A percentile compares a stretch with the other conserved stretches of the same genome.
Evolutionary conservation across 2,888 invertebrate species (phyloP).

Genomic region (Lathronympha strigana): DNA sequence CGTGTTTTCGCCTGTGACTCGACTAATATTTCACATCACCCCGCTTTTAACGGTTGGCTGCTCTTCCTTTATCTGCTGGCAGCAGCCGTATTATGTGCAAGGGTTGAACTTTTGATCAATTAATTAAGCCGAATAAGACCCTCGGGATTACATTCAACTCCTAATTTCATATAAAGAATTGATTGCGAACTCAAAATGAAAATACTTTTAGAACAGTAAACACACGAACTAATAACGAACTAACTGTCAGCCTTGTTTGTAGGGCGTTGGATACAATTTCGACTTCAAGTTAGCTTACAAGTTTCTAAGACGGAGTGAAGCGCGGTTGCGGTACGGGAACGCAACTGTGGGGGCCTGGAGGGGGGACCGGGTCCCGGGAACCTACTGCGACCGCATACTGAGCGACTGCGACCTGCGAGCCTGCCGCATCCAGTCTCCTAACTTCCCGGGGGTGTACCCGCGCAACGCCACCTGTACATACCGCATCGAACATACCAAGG

Average conservation of each 20-base stretch:
- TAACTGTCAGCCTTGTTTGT: conserved; percentile 58
- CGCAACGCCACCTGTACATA: conserved; percentile 93
- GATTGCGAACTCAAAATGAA: conserved; percentile 29
- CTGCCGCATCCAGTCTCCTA: conserved; percentile 93
- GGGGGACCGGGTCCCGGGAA: conserved; percentile 89
- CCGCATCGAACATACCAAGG: conserved; percentile 86
- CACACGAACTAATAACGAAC: conserved; percentile 40
- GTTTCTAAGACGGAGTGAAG: conserved; percentile 90
- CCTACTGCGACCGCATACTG: conserved; percentile 92
- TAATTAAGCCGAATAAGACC: conserved; percentile 78
- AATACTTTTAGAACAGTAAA: conserved; percentile 36
- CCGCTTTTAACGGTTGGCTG: conserved; percentile 77
- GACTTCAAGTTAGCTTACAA: conserved; percentile 94
- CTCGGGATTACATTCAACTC: conserved; percentile 72
- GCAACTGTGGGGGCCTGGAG: conserved; percentile 89
- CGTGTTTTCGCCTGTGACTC: conserved; percentile 77
- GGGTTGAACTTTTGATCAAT: conserved; percentile 83
- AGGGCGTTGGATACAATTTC: conserved; percentile 91
- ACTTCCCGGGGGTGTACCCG: conserved; percentile 95
- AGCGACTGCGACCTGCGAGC: conserved; percentile 89
- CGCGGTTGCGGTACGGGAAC: conserved; percentile 90
- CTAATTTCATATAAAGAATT: conserved; percentile 34
- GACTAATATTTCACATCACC: conserved; percentile 80
- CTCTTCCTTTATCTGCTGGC: conserved; percentile 77
- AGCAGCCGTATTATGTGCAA: conserved; percentile 79